Base-by-base conservation (phyloP, 2,888 invertebrate species). In the Crocallis elinguaria region DNA sequence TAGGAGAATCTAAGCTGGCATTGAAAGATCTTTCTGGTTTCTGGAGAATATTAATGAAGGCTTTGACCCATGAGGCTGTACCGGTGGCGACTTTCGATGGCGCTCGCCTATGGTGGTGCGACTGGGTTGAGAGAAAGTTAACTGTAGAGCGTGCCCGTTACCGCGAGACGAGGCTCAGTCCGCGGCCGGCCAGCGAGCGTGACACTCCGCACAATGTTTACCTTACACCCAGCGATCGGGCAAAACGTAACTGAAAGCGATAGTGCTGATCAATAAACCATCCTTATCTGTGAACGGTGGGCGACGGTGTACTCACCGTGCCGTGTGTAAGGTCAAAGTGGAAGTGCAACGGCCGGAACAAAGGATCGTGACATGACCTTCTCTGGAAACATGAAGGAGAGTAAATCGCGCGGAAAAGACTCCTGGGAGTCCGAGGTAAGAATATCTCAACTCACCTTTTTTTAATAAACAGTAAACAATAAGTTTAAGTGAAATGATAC, bases 101-200 rank as follows among this genome's bases (percentile, higher is more conserved):
- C 81, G 85, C 81, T 78, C 82, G 77, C 74, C 79, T 84, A 80
- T 80, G 79, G 80, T 69, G 72, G 78, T 71, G 74, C 77, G 78
- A 75, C 75, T 74, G 73, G 75, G 67, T 68, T 69, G 78, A 82
- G 90, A 90, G 92, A 92, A 92, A 92, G 92, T 92, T 92, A 90
- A 91, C 92, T 86, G 92, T 91, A 81, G 86, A 86, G 85, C 87
- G 89, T 80, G 76, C 88, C 84, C 87, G 84, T 86, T 90, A 86
- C 79, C 77, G 78, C 70, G 55, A 57, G 60, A 46, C 61, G 66
- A 48, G 43, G 56, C 68, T 74, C 79, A 76, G 77, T 75, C 69
- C 64, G 67, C 74, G 70, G 56, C 74, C 69, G 73, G 57, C 67
- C 52, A 64, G 68, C 70, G 64, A 60, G 49, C 64, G 60, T 62